These are phyloP conservation scores for Nasonia longicornis DNA, from an alignment of 1,140 invertebrate species.

Conservation along the genomic window DNA sequence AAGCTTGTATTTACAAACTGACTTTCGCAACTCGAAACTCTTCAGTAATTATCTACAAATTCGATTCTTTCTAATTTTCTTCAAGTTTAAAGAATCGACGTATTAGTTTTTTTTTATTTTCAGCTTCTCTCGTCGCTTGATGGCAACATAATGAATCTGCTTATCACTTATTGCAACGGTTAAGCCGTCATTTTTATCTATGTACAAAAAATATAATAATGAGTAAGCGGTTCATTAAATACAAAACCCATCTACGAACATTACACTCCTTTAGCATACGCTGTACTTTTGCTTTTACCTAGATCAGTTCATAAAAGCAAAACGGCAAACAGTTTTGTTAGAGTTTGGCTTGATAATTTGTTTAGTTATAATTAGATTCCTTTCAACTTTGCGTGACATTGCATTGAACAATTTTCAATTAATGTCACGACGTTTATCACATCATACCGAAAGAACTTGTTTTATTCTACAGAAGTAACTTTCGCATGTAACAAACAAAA, in stretches of 20 bases:
- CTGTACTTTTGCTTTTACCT: background rate
- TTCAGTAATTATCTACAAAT: constrained; percentile 42
- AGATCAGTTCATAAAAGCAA: constrained; percentile 18
- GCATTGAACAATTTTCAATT: background rate
- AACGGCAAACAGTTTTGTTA: background rate
- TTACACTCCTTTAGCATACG: background rate
- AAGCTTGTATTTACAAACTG: constrained; percentile 42
- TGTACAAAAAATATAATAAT: constrained; percentile 45
- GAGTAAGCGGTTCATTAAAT: constrained; percentile 42
- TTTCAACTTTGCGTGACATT: background rate
- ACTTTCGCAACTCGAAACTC: constrained; percentile 27
- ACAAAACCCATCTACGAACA: constrained; percentile 42
- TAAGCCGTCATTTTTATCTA: constrained; percentile 34
- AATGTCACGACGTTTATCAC: background rate
- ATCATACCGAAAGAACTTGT: background rate
- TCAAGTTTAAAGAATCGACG: constrained; percentile 30
- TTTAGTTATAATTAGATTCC: background rate
- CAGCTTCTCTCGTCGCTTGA: constrained; percentile 18
- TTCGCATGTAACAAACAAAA: constrained; percentile 21
- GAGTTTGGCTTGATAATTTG: constrained; percentile 14
- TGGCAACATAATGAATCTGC: constrained; percentile 42
- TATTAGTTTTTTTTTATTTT: constrained; percentile 19
- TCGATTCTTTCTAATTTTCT: constrained; percentile 12
- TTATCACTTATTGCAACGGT: constrained; percentile 43
- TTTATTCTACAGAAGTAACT: constrained; percentile 24